Base-by-base conservation (phyloP, 2,113 vertebrate species). In the Ramphastos sulfuratus region DNA sequence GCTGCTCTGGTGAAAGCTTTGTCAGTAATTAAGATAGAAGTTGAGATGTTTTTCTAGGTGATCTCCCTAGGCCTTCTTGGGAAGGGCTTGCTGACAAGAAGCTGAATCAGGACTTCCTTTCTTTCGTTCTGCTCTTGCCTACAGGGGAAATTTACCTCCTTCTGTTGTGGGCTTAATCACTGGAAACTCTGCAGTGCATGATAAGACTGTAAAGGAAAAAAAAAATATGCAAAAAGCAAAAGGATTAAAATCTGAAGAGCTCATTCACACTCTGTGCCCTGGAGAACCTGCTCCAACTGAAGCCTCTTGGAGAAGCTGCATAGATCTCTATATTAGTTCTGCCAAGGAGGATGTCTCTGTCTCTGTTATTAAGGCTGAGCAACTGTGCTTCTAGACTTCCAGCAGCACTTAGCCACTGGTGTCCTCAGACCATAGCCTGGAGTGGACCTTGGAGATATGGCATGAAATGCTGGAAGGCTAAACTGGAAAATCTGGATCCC, bases 171-270 rank as follows among this genome's bases (percentile, higher is more conserved):
- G 48, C 60, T 88, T 97, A 86, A 90, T 92, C 89, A 56, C 71
- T 85, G 33, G 59, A 85, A 96, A 93, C 59, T 85, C 91, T 73
- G 81, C 63, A 79, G 67, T 70, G 79, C 44, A 4, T 63, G 72
- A 82, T 88, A 87, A 94, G 82, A 60, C 71, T 85, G 79, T 48
- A 87, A 95, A 77, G 79, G 61, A 52, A 35, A 48, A 39, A 64
- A 28, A 85, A 75, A 63, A 64, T 87, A 87, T 95, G 90, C 77
- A 92, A 94, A 96, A 95, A 94, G 77, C 44, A 37, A 91, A 94
- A 95, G 76, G 82, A 95, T 96, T 94, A 87, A 78, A 83, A 95
- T 95, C 92, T 94, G 70, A 92, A 82, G 81, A 60, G 42, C 66
- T 92, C 61, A 46, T 73, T 23, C 19, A n/a, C 52, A n/a, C 52